Conservation (phyloP, 2,113 vertebrate species). For the Sphaerodactylus townsendi region DNA sequence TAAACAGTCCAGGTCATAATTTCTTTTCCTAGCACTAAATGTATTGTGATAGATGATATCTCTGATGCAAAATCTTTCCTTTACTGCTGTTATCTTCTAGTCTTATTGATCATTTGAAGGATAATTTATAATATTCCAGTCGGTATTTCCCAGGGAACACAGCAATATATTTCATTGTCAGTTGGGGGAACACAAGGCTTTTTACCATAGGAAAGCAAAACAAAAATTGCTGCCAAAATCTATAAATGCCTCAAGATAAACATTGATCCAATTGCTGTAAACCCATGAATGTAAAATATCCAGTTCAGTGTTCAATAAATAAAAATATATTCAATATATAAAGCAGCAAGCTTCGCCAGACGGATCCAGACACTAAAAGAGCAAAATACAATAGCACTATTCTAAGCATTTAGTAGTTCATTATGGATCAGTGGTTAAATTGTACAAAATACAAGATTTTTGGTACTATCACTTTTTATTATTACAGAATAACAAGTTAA, state of each 20-base stretch:
- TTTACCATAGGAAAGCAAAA: background rate
- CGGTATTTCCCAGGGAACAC: background rate
- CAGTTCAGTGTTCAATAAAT: too few relatives aligned
- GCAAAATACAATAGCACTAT: background rate
- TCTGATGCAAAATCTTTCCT: too few relatives aligned
- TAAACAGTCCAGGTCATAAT: too few relatives aligned
- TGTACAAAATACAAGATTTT: too few relatives aligned
- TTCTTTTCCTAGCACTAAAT: too few relatives aligned
- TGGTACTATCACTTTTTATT: too few relatives aligned
- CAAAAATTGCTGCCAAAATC: background rate
- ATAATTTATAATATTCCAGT: background rate
- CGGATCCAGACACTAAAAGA: background rate
- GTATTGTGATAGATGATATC: too few relatives aligned
- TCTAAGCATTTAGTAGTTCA: too few relatives aligned
- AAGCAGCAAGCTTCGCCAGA: background rate
- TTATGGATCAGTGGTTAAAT: too few relatives aligned
- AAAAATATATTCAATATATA: background rate
- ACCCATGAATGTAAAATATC: background rate
- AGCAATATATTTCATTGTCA: background rate
- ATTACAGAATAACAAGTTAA: too few relatives aligned
- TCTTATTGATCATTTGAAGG: too few relatives aligned
- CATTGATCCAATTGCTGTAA: background rate
- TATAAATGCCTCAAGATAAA: background rate
- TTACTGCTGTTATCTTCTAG: too few relatives aligned
- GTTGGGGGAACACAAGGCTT: background rate